phyloP scores from a whole-genome alignment of 2,113 vertebrate genomes.

The Melanostigma gelatinosum region DNA sequence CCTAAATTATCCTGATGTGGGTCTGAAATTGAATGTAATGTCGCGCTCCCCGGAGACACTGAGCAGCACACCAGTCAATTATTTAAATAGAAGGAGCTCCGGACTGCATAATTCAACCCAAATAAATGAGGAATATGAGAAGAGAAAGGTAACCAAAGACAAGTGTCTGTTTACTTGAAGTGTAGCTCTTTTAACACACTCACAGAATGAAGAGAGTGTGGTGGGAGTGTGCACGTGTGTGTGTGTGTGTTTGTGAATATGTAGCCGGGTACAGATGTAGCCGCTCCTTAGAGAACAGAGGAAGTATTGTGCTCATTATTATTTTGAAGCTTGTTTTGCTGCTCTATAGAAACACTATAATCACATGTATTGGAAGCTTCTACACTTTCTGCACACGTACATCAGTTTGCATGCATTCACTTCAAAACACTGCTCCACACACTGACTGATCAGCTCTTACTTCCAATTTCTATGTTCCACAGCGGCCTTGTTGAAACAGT shows the following conservation, averaged over 20 bases:
- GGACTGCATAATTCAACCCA: conserved; percentile 70
- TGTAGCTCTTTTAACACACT: conserved; percentile 57
- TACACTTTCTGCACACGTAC: background rate
- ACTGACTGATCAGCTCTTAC: conserved; percentile 11
- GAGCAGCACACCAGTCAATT: conserved; percentile 65
- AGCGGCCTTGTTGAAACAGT: background rate
- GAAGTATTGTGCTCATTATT: conserved; percentile 41
- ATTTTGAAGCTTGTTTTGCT: conserved; percentile 47
- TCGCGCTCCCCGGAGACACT: conserved; percentile 57
- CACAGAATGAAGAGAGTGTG: conserved; percentile 5
- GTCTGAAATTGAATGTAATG: conserved; percentile 74
- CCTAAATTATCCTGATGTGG: conserved; percentile 68
- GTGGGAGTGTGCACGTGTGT: background rate
- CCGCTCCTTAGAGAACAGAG: conserved; percentile 33
- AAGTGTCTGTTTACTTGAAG: conserved; percentile 58
- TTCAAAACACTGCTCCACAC: conserved; percentile 10
- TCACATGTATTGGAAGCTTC: conserved; percentile 11
- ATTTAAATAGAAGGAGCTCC: conserved; percentile 63
- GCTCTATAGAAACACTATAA: conserved; percentile 3
- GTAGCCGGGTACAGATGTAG: conserved; percentile 17
- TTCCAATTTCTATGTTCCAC: background rate
- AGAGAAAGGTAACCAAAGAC: conserved; percentile 57
- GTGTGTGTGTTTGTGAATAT: conserved; percentile 36
- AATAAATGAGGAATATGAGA: conserved; percentile 71
- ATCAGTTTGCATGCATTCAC: conserved; percentile 10